Evolutionary conservation across 2,888 invertebrate genomes (phyloP), one percentile per base, ranked within the genome.

Genomic region (Folsomia manolachei): DNA sequence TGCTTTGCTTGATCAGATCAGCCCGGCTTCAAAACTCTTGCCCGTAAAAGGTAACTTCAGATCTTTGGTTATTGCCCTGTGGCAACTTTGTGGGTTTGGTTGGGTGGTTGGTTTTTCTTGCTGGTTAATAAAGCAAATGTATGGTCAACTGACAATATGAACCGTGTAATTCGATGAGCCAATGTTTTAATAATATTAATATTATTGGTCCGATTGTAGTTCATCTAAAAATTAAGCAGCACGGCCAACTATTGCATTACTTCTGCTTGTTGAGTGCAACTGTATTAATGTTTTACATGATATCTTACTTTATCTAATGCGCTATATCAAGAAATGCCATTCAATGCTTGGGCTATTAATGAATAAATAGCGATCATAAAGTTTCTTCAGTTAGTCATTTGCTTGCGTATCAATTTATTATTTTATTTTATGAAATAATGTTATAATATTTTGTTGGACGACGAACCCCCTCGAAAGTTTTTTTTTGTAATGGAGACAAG

Each of bases 41-140:
- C 26, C 67, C 67, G 60, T 67, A 67, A 67, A 67, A 67, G 67
- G 67, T n/a, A 67, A 21, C 56, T 56, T 39, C 39, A n/a, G n/a
- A n/a, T 27, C 14, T 24, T 52, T 56, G 67, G 60, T 56, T 67
- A 23, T 67, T 67, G 60, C 56, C 60, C 67, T 52, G 52, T 52
- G 19, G 52, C 65, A n/a, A n/a, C n/a, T n/a, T n/a, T n/a, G n/a
- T 64, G 64, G 27, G 1, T 23, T 2, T 64, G 27, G 18, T 52
- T 24, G 23, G 65, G 11, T 62, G 14, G 14, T 24, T 25, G 25
- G 7, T 24, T 24, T 23, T 62, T 39, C 4, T 39, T 39, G 7
- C 7, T 39, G 39, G 39, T 39, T n/a, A n/a, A n/a, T n/a, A n/a
- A n/a, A n/a, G n/a, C n/a, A n/a, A 39, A 39, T 14, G 39, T 39